Percentiles rank a stretch among this genome's conserved stretches.
Evolutionary conservation across 1,140 invertebrate genomes (phyloP).

Genomic region (Aphis craccivora): DNA sequence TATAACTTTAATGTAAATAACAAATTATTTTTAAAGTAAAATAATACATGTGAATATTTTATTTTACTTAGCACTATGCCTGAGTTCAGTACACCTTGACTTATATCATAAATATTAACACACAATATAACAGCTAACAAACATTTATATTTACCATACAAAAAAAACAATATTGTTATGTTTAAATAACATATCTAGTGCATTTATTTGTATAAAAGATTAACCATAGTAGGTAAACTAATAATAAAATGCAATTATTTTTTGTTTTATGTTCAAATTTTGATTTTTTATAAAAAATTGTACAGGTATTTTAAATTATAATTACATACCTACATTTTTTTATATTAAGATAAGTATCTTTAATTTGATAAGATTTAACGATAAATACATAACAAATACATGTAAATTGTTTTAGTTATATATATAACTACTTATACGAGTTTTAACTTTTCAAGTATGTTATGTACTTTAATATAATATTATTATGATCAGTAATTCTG

Average conservation of each 20-base stretch:
- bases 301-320: neutral
- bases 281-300: neutral
- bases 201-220: neutral
- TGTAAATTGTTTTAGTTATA: too few species aligned
- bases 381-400: too few species aligned
- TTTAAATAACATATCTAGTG: neutral
- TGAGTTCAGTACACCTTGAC: too few species aligned
- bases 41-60: neutral
- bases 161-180: neutral
- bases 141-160: neutral
- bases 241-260: neutral
- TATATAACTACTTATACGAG: too few species aligned
- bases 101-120: too few species aligned
- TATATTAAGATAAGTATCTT: too few species aligned
- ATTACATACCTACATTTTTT: neutral
- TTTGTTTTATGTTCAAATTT: neutral
- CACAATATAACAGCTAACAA: neutral
- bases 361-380: too few species aligned
- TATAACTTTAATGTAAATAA: neutral
- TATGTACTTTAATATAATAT: too few species aligned
- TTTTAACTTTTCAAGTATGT: too few species aligned
- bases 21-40: neutral
- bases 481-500: too few species aligned
- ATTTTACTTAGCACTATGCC: too few species aligned
- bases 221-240: neutral